Conservation (phyloP, 2,888 invertebrate species). For the Cecidostiba fungosa region DNA sequence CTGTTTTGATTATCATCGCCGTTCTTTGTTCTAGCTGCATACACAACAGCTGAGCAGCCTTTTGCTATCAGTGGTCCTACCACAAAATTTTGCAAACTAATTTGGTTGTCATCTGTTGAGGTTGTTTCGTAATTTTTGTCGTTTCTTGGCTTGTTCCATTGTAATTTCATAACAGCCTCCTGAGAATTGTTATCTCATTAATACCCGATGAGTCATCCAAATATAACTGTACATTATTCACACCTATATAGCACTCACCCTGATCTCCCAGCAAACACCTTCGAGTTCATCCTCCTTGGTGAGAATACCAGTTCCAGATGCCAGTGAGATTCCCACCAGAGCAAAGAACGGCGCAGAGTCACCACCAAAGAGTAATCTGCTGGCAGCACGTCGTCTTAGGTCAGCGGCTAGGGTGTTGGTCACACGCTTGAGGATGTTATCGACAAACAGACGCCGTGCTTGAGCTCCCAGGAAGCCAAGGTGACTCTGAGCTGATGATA, state of each 20-base stretch:
- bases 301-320: conserved; percentile 87
- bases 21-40: conserved; percentile 84
- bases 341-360: conserved; percentile 89
- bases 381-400: conserved; percentile 84
- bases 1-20: conserved; percentile 48
- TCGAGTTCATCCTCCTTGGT: conserved; percentile 90
- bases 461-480: conserved; percentile 81
- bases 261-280: conserved; percentile 89
- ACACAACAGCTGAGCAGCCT: conserved; percentile 91
- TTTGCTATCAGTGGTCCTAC: conserved; percentile 89
- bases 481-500: conserved; percentile 70
- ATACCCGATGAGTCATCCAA: not conserved
- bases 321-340: conserved; percentile 87
- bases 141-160: conserved; percentile 81
- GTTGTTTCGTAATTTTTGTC: conserved; percentile 80
- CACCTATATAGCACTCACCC: conserved; percentile 79
- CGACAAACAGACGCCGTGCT: conserved; percentile 85
- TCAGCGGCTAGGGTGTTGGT: conserved; percentile 85
- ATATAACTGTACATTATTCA: not conserved
- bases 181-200: conserved; percentile 70
- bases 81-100: conserved; percentile 83
- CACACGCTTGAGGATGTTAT: conserved; percentile 86
- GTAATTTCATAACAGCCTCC: conserved; percentile 84
- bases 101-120: conserved; percentile 78
- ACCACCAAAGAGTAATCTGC: conserved; percentile 84